Base-by-base conservation (phyloP, 2,888 invertebrate species). In the Cerceris ruficornis region DNA sequence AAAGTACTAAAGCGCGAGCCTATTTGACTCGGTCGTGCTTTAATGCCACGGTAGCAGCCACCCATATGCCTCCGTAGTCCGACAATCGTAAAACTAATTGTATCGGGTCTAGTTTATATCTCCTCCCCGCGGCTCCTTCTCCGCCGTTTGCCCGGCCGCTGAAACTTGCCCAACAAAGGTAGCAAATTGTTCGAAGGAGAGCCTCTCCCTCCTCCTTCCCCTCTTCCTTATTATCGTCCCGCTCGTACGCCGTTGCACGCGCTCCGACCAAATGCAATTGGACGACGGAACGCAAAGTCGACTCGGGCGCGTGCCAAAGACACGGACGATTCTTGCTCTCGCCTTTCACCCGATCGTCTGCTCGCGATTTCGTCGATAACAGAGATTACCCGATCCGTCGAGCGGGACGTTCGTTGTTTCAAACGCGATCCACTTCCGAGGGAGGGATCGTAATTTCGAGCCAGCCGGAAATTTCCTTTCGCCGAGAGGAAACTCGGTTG, bases 11-110 rank as follows among this genome's bases (percentile, higher is more conserved):
- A 90, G 87, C 83, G 85, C 83, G 78, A 87, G 85, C 75, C 69
- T 82, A 80, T 81, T 83, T 76, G 74, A 61, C 86, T 87, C 84
- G 84, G 87, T 86, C 82, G 83, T 83, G 87, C 84, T 88, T 89
- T 88, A 89, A 89, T 87, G 87, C 86, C 82, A 84, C 84, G 78
- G 86, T 88, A 87, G 28, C 28, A 28, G 82, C 85, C 78, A 75
- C 70, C 80, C 81, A 75, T 75, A 78, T 72, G 82, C 80, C 82
- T 77, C 80, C 83, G 82, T 76, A 82, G 82, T 81, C 82, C 82
- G 82, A 82, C 78, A 79, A 88, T 88, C 89, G 86, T 89, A 89
- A 90, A 90, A 89, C 88, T 90, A 90, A 91, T 91, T 90, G 90
- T 90, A 90, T 88, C 89, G 89, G 89, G 89, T 83, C 86, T 86